Evolutionary conservation across 2,797 vertebrate species (phyloP).

Genomic region (Clamator glandarius): DNA sequence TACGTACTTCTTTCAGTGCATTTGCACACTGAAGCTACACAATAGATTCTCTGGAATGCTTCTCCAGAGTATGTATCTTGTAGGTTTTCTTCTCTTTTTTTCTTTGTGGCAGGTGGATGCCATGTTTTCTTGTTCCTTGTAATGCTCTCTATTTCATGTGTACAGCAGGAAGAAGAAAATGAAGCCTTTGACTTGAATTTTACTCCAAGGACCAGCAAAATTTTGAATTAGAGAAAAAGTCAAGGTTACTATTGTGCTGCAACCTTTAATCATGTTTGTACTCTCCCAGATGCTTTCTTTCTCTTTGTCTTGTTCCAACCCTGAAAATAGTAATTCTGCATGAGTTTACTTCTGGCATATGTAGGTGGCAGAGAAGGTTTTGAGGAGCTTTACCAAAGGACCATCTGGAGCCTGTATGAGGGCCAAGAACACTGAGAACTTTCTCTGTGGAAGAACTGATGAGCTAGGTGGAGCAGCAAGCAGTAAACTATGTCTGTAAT

Average conservation of each 20-base stretch:
- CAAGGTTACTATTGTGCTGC: background rate
- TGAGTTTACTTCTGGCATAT: background rate
- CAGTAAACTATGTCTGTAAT: background rate
- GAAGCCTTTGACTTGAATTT: background rate
- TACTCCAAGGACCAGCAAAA: background rate
- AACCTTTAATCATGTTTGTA: background rate
- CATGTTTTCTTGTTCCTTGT: background rate
- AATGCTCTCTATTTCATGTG: background rate
- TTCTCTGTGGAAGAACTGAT: background rate
- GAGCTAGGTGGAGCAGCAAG: background rate
- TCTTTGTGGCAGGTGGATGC: background rate
- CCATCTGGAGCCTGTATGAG: background rate
- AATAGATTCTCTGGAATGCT: background rate
- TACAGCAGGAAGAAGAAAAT: background rate
- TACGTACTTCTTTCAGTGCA: background rate
- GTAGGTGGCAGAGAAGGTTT: background rate
- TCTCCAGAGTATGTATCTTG: background rate
- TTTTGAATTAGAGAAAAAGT: background rate
- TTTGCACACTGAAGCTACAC: background rate
- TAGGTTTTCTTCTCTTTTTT: background rate
- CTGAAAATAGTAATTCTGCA: background rate
- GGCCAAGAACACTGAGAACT: slow-evolving; percentile 6
- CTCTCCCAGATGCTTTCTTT: background rate
- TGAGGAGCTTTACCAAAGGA: slow-evolving; percentile 24
- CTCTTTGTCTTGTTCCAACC: background rate